Evolutionary conservation across 2,888 invertebrate species (phyloP).

Genomic region (Nomada fabriciana): DNA sequence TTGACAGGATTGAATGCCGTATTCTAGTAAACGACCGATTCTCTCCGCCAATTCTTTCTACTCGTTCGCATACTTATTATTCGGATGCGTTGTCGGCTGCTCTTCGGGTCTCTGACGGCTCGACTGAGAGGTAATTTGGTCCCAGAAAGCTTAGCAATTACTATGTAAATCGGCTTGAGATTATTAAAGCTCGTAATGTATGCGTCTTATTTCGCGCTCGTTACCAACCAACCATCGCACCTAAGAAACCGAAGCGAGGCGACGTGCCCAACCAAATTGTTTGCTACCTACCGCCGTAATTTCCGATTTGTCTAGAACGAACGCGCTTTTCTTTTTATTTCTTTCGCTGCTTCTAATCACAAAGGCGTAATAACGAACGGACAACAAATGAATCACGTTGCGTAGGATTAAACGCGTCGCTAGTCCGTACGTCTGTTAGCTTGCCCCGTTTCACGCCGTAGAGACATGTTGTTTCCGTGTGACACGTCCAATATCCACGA

Average conservation of each 20-base stretch:
- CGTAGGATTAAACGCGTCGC: constrained; percentile 28
- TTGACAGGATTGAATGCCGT: constrained; percentile 16
- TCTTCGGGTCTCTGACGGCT: constrained; percentile 65
- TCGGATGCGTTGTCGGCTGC: constrained; percentile 60
- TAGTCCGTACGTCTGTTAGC: constrained; percentile 3
- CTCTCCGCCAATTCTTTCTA: constrained; percentile 44
- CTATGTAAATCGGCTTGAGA: constrained; percentile 71
- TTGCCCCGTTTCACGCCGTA: background rate
- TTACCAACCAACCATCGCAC: constrained; percentile 36
- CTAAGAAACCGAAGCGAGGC: constrained; percentile 20
- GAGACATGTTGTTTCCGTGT: background rate
- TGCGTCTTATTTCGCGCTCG: constrained; percentile 67
- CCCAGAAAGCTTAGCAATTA: constrained; percentile 72
- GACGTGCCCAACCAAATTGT: constrained; percentile 48
- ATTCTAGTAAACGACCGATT: constrained; percentile 47
- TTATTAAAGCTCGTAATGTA: constrained; percentile 69
- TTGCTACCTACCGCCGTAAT: constrained; percentile 44
- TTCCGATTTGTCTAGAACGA: constrained; percentile 52
- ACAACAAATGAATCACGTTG: background rate
- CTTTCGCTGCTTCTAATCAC: background rate
- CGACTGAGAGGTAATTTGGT: constrained; percentile 70
- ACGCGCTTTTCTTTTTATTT: background rate
- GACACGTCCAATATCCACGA: constrained; percentile 28
- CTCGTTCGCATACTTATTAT: constrained; percentile 58
- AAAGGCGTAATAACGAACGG: constrained; percentile 16